phyloP scores from a whole-genome alignment of 2,113 vertebrate genomes.

The Zeus faber region DNA sequence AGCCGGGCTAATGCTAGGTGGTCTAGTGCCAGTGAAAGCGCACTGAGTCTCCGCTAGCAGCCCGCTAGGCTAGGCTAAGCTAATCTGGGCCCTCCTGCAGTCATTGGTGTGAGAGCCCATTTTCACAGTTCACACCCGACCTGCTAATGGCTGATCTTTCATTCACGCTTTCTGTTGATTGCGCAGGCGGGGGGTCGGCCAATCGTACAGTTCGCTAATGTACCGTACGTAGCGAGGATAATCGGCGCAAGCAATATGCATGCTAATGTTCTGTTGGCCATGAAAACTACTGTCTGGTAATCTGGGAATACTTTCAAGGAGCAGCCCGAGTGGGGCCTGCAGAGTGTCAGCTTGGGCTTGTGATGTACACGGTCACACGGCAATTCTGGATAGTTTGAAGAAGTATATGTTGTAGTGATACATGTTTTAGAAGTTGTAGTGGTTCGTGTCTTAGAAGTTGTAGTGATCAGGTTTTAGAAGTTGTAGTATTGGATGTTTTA shows the following conservation, averaged over 20 bases:
- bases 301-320: conserved; percentile 38
- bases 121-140: conserved; percentile 77
- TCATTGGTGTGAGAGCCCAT: conserved; percentile 76
- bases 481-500: no score
- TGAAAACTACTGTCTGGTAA: conserved; percentile 62
- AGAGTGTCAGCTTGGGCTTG: not conserved
- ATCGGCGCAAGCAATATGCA: conserved; percentile 70
- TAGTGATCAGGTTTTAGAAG: no score
- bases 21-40: conserved; percentile 26
- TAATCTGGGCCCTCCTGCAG: conserved; percentile 72
- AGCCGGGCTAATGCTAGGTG: conserved; percentile 48
- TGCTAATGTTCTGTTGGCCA: conserved; percentile 68
- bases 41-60: conserved; percentile 48
- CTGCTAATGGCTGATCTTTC: conserved; percentile 78
- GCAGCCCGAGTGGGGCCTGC: conserved; percentile 13
- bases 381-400: no score
- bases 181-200: conserved; percentile 71
- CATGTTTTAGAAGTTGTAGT: no score
- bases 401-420: no score
- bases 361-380: no score
- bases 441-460: no score
- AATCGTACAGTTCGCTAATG: conserved; percentile 70
- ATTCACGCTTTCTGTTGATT: conserved; percentile 75
- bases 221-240: conserved; percentile 69
- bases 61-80: conserved; percentile 61